A percentile compares a stretch with the other conserved stretches of the same genome.
These are phyloP conservation scores for Dysdera silvatica DNA, from an alignment of 1,140 invertebrate genomes.

Conservation along the genomic window DNA sequence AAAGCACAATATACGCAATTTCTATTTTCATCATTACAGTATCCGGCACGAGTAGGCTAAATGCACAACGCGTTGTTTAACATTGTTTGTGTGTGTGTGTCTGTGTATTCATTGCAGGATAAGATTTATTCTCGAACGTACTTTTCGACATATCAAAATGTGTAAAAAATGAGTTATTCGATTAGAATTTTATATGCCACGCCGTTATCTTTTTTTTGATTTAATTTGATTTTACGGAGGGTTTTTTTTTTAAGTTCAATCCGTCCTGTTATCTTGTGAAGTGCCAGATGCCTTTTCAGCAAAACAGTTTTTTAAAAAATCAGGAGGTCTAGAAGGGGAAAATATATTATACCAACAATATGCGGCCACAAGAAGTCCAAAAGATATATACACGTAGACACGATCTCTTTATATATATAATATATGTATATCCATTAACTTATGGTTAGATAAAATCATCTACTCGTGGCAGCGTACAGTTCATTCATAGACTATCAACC, in stretches of 20 bases:
- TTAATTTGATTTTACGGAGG: no score
- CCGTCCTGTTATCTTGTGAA: conserved; percentile 11
- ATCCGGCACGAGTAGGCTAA: no score
- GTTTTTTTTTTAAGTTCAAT: neutral
- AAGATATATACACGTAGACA: conserved; percentile 26
- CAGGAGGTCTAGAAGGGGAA: conserved; percentile 9
- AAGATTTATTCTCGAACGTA: no score
- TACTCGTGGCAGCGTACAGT: conserved; percentile 24
- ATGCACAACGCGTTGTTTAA: no score
- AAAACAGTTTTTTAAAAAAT: conserved; percentile 22
- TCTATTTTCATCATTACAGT: no score
- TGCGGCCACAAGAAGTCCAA: conserved; percentile 25
- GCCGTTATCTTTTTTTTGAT: no score
- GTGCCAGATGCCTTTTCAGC: conserved; percentile 14
- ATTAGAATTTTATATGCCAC: no score
- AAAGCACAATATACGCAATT: no score
- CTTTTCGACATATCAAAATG: conserved; percentile 29
- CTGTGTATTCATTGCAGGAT: no score
- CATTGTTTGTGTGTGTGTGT: no score
- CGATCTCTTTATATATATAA: conserved; percentile 8
- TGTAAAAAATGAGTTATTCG: conserved; percentile 24
- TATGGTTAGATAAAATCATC: conserved; percentile 26
- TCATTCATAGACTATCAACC: conserved; percentile 22
- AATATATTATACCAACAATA: conserved; percentile 27
- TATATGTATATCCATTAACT: conserved; percentile 22